Percentiles rank a stretch among this genome's conserved stretches.
Conservation (phyloP, 2,888 invertebrate genomes). For the Drosophila recens region DNA sequence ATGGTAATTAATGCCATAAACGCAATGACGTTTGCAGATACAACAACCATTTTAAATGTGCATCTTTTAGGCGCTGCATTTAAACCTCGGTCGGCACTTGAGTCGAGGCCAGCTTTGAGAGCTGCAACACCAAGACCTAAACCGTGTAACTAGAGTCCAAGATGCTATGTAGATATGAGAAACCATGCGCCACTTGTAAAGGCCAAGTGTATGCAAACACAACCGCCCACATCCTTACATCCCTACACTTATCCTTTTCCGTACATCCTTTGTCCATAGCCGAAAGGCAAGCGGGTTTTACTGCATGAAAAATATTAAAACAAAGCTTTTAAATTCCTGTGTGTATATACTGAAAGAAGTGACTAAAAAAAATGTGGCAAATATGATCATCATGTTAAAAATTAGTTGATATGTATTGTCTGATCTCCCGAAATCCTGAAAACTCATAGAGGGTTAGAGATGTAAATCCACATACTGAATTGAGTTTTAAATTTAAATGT, state of each 20-base stretch:
- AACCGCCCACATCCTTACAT: conserved; percentile 9
- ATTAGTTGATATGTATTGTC: neutral
- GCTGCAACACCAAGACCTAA: conserved; percentile 43
- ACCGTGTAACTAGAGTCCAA: conserved; percentile 24
- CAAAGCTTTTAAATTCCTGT: conserved; percentile 18
- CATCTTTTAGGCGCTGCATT: conserved; percentile 36
- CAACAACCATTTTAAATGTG: conserved; percentile 4
- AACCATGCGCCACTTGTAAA: conserved; percentile 59
- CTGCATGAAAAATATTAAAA: conserved; percentile 26
- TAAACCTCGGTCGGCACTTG: conserved; percentile 34
- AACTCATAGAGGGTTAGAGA: no score
- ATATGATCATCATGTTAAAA: neutral
- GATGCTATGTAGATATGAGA: conserved; percentile 36
- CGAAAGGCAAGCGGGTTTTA: conserved; percentile 54
- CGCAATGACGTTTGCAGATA: conserved; percentile 8
- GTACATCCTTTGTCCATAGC: conserved; percentile 47
- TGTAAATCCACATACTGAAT: no score
- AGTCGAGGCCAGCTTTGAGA: conserved; percentile 53
- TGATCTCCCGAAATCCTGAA: no score
- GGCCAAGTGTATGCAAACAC: conserved; percentile 68
- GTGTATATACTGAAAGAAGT: neutral
- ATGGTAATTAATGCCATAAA: conserved; percentile 10
- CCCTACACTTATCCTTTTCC: conserved; percentile 28
- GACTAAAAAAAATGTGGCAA: neutral
- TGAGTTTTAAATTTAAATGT: no score